These are phyloP conservation scores for Cosmorhoe ocellata DNA, from an alignment of 2,888 invertebrate genomes.

Conservation along the genomic window DNA sequence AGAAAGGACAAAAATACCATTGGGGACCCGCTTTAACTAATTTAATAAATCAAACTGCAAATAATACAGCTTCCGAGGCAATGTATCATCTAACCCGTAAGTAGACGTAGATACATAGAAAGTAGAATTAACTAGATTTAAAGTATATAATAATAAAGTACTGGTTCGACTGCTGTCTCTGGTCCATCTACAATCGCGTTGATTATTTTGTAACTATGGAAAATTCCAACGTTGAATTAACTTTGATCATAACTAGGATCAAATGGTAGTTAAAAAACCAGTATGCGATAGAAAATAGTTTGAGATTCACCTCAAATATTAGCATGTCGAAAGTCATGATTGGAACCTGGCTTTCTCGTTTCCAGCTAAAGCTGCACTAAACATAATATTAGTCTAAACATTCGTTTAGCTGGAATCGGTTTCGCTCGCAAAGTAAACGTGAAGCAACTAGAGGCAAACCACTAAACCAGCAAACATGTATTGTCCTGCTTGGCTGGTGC, in stretches of 20 bases:
- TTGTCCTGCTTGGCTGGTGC: constrained; percentile 38
- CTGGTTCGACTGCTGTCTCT: too few species aligned
- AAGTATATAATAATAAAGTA: too few species aligned
- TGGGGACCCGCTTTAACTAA: constrained; percentile 25
- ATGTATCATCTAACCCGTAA: constrained; percentile 33
- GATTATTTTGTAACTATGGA: too few species aligned
- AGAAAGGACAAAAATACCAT: constrained; percentile 17
- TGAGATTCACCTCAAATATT: background rate
- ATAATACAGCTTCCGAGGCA: constrained; percentile 29
- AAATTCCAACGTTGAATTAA: too few species aligned
- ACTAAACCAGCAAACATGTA: constrained; percentile 41
- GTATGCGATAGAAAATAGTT: too few species aligned
- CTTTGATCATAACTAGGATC: too few species aligned
- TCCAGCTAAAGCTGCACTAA: constrained; percentile 13
- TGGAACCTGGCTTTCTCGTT: constrained; percentile 1
- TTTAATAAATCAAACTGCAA: constrained; percentile 9
- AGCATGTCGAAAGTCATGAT: background rate
- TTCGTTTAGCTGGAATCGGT: constrained; percentile 23
- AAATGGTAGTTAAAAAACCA: too few species aligned
- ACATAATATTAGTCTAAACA: constrained; percentile 18
- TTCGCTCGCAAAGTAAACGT: constrained; percentile 20
- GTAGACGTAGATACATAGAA: constrained; percentile 30
- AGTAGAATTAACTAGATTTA: constrained; percentile 29
- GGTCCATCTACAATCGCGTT: too few species aligned
- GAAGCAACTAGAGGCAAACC: constrained; percentile 28